Evolutionary conservation across 2,797 vertebrate species (phyloP), one percentile per base, ranked within the genome.

Genomic region (Agapornis canus): DNA sequence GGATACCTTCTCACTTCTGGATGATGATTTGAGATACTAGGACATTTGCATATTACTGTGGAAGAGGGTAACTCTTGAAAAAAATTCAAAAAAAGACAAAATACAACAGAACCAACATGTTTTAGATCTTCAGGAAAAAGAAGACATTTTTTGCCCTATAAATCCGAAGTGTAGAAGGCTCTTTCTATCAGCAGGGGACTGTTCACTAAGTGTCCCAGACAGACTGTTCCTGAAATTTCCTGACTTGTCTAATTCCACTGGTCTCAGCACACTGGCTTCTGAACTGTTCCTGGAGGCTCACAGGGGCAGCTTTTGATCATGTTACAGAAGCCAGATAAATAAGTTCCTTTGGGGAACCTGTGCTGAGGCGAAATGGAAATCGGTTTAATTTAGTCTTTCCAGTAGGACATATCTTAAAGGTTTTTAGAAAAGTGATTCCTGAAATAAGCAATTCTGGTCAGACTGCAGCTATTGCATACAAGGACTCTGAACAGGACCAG

Each of bases 51-150:
- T n/a, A 21, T 63, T 60, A 39, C 7, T 59, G 8, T 6, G 43
- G 27, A 71, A 71, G 15, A 39, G 7, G 12, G 13, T 37, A 75
- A 81, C 3, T 22, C 16, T 49, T 42, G n/a, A 23, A 4, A n/a
- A 32, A 69, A 37, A 11, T 12, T n/a, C n/a, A n/a, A 18, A 59
- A 59, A 25, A 59, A 37, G 11, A 23, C 57, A 59, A 69, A 68
- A 5, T 0, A 4, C 17, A 40, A 19, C 5, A 39, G 49, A 37
- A 27, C 3, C 2, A 25, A 4, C 2, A 48, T 18, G 4, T 37
- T 77, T 75, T 49, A 9, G 1, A 37, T 43, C 80, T 87, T 85
- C 72, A 42, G 37, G 51, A 40, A 80, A 45, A 13, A 71, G 7
- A 80, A 78, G 23, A 26, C 15, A 42, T 40, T 83, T 88, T 68